Evolutionary conservation across 2,797 vertebrate species (phyloP), one percentile per base, ranked within the genome.

Genomic region (Tapera naevia): DNA sequence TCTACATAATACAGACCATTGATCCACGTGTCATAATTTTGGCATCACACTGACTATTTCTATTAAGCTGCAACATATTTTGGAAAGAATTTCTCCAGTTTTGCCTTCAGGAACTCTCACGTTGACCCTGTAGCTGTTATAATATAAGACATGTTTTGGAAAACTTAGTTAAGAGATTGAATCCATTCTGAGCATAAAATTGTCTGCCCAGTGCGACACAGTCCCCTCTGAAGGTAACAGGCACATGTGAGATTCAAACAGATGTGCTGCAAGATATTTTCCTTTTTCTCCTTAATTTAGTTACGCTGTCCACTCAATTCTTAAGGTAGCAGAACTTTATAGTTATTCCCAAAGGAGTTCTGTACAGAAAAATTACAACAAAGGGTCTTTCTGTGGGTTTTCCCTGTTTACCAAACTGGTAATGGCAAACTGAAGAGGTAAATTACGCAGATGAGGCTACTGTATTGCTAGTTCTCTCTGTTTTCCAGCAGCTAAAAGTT

Each of bases 11-110:
- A 17, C 17, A 74, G 28, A 14, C 22, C 23, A 5, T 10, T 60
- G 62, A 69, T 22, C 21, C 43, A 58, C 0, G 0, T 43, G 27
- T n/a, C 24, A 58, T 50, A 30, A 60, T 48, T 83, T 4, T 80
- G 57, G 22, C 10, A 39, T 51, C 71, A 39, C 24, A 18, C 5
- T 28, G 16, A 41, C 5, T 12, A 25, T 78, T 86, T 78, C 53
- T 54, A 5, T 73, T 23, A 10, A 65, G 17, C 35, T 91, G 73
- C 28, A 71, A 39, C 4, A 1, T 61, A 39, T 57, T 89, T 84
- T 69, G 67, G 27, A 37, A 48, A 35, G 75, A 51, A 9, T 23
- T 28, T 60, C 11, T 28, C 72, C 41, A 43, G 37, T 39, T 83
- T 74, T 50, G 10, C 53, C 46, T 33, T 79, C 39, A 79, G 73